Base-by-base conservation (phyloP, 2,113 vertebrate genomes). In the Fregetta grallaria region DNA sequence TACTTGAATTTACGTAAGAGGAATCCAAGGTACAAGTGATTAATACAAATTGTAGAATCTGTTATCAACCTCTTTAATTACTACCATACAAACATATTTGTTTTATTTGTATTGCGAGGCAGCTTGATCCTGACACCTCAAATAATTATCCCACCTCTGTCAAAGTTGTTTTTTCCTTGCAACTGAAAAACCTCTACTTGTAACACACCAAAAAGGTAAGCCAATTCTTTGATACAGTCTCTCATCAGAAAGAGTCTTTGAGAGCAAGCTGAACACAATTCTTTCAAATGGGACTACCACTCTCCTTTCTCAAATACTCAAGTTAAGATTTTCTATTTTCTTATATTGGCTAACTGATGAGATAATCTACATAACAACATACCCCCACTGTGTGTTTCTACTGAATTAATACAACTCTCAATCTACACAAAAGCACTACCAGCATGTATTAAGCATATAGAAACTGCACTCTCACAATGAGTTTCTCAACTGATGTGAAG, bases 351-450 rank as follows among this genome's bases (percentile, higher is more conserved):
- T 79, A 90, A 82, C 77, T 93, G 96, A 87, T 96, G 94, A 97
- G 88, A 82, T 93, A 94, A 97, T 97, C 92, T 96, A 79, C 92
- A 94, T 97, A 98, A 97, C 94, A 97, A 88, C 78, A 84, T 49
- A 55, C 30, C 7, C 76, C 80, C 84, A 82, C 71, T 94, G 74
- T 97, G 92, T 73, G 55, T 88, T 97, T 96, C 88, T 91, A 29
- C 74, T 91, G 93, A 98, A 92, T 93, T 97, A 94, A 73, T 94
- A 89, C 47, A 79, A 78, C 67, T 95, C 61, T 95, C 38, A 83
- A 36, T 55, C 68, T 81, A 79, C 55, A 95, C 74, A 94, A 96
- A 96, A 92, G 47, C 47, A 87, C 38, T 27, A 62, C 50, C 77
- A 91, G 74, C 19, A 66, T 82, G 77, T 62, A 84, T 84, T 94